Base-by-base conservation (phyloP, 2,797 vertebrate genomes). In the Streptopelia turtur region DNA sequence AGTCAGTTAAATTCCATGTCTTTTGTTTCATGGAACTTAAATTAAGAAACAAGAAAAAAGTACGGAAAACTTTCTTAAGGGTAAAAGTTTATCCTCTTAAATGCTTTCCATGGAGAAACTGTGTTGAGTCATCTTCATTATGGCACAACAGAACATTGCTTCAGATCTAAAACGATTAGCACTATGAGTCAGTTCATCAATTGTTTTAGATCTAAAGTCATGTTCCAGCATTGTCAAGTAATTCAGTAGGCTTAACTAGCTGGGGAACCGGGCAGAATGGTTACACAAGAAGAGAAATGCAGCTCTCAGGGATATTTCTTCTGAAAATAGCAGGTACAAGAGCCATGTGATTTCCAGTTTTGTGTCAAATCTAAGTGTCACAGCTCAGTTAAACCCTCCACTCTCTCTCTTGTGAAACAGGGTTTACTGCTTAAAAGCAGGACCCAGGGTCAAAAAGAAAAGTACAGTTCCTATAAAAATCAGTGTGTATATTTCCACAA, bases 161-260 rank as follows among this genome's bases (percentile, higher is more conserved):
- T 95, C 93, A 96, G 83, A 89, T 37, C 39, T 94, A 96, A 95
- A 96, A 39, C 3, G 23, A 90, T 96, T 94, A 96, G 52, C 18
- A 31, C 41, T 93, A 89, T 95, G 94, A 96, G 52, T 96, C 94
- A 96, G 63, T 90, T 88, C 66, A 92, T 81, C 83, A 90, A 92
- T 95, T 93, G 56, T 90, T 92, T 96, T 89, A 90, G 53, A 87
- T 55, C 41, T 87, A 76, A 87, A 92, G 24, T 63, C 45, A 64
- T 76, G 80, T 89, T 97, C 94, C 90, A 95, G 70, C 83, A 92
- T 77, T 94, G 71, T 90, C 77, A 65, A 94, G 52, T 76, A 89
- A 83, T 56, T 47, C 50, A 81, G 65, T 27, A 60, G 45, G 53
- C 47, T 88, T 92, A 90, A 89, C 69, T 43, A 87, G 64, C 41